Base-by-base conservation (phyloP, 2,888 invertebrate species). In the Drosophila gaucha region DNA sequence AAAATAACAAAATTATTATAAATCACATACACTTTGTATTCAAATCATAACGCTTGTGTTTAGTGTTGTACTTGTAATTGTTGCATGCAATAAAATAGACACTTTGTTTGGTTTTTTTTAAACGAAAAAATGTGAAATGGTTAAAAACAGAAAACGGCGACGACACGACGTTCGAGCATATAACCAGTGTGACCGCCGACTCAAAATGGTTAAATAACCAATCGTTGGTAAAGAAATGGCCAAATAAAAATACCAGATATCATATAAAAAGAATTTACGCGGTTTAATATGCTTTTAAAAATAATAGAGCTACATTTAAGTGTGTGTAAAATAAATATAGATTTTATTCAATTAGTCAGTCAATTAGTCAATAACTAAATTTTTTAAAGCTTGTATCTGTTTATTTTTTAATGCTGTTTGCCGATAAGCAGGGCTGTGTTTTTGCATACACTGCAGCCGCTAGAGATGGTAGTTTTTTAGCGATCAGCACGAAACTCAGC, bases 41-140 rank as follows among this genome's bases (percentile, higher is more conserved):
- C 41, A 80, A 80, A 74, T 73, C 87, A 85, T 67, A 68, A 67
- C 87, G 80, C 47, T 56, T 55, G 47, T 43, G 30, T 65, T 43
- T 28, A 35, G 20, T 65, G 44, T 65, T 60, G 35, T 69, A 52
- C 39, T 62, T 59, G 22, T 36, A 65, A 59, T 63, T 57, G 58
- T 59, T 77, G 74, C 80, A 65, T 83, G 64, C 68, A 83, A 69
- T 78, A 73, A 76, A 66, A 65, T 55, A 44, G 18, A 65, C 85
- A 84, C 85, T 75, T 57, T 60, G 35, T 76, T 67, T 46, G 56
- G 28, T 47, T 70, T 62, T 55, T n/a, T 67, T 60, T 56, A 82
- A 79, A 83, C 68, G 86, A 84, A 80, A 77, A 80, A 82, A 65
- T 62, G 65, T 74, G 47, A 79, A 72, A 76, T 72, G 51, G 62